These are phyloP conservation scores for Mus musculus DNA, from an alignment of 2,113 vertebrate species.

Conservation along the genomic window GRCm39 chr9:36625001-36625500, in stretches of 20 bases:
- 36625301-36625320: background rate
- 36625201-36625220: background rate
- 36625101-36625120: conserved; percentile 85
- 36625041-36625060: conserved; percentile 97
- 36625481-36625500: background rate
- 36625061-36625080: conserved; percentile 88
- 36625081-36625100: conserved; percentile 89
- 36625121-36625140: conserved; percentile 97
- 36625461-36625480: background rate
- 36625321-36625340: background rate
- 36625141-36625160: conserved; percentile 91
- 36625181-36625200: background rate
- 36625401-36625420: conserved; percentile 27
- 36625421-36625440: background rate
- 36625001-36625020: conserved; percentile 94
- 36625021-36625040: conserved; percentile 96
- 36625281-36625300: background rate
- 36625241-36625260: background rate
- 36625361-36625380: background rate
- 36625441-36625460: background rate
- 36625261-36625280: background rate
- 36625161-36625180: background rate
- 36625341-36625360: background rate
- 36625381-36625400: conserved; percentile 57
- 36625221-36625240: background rate